phyloP scores from a whole-genome alignment of 2,888 invertebrate species.

The Amphipoea oculea region DNA sequence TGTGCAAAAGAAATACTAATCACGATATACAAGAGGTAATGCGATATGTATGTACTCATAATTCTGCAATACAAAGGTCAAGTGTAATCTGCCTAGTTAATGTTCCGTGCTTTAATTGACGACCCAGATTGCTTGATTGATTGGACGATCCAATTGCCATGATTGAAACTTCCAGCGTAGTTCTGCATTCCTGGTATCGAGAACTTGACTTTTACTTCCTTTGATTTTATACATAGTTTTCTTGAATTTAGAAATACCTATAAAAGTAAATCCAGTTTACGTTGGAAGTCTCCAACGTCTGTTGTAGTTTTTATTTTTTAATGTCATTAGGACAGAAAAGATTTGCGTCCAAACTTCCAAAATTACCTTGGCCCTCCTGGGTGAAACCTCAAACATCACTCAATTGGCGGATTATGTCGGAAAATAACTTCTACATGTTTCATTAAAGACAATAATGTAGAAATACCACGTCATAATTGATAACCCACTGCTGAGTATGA shows the following conservation, averaged over 20 bases:
- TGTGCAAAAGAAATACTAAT: constrained; percentile 3
- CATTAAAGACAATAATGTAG: too few species aligned
- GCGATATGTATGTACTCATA: constrained; percentile 45
- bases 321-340: not conserved
- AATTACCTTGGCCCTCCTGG: not conserved
- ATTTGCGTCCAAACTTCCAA: not conserved
- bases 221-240: not conserved
- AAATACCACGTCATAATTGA: not conserved
- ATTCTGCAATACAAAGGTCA: constrained; percentile 62
- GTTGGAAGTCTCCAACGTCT: not conserved
- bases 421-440: not conserved
- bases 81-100: constrained; percentile 60
- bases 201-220: constrained; percentile 3
- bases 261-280: constrained; percentile 10
- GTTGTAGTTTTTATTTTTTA: not conserved
- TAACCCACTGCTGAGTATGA: not conserved
- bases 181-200: constrained; percentile 32
- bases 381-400: not conserved
- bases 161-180: constrained; percentile 52
- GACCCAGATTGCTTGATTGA: constrained; percentile 64
- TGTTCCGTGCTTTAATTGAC: constrained; percentile 60
- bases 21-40: constrained; percentile 32
- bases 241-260: not conserved
- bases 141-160: constrained; percentile 61
- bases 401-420: not conserved